Evolutionary conservation across 2,888 invertebrate species (phyloP), one percentile per base, ranked within the genome.

Genomic region (Sphinx pinastri): DNA sequence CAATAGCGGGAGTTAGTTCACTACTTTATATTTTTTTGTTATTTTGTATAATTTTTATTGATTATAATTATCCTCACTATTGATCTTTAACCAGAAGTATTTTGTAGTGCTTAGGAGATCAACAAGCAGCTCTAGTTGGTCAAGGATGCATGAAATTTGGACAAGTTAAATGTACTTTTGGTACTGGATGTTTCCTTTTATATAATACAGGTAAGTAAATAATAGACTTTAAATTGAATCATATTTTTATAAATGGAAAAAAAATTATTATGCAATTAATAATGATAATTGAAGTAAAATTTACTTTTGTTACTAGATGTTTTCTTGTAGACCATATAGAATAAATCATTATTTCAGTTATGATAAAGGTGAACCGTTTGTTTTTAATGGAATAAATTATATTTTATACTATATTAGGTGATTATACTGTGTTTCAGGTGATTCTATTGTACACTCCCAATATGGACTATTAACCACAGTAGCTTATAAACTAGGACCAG

Each of bases 121-220:
- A 99, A 91, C 98, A 98, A 87, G 97, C 98, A 60, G 98, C 99
- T 5, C 89, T 99, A 68, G 96, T 99, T 25, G 99, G 99, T 1
- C 99, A 99, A 89, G 95, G 97, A 82, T 99, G 99, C 81, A 95
- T 98, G 83, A 96, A 96, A 80, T 96, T 96, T 80, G 99, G 99
- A 6, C 97, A 98, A 93, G 98, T 98, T 14, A 98, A 99, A 88
- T 98, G 98, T 88, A 99, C 99, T 71, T 99, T 97, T 87, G 98
- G 99, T 66, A 99, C 99, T 69, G 99, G 99, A 69, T 98, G 99
- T 83, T 99, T 99, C 88, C 95, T 99, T 72, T 94, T 99, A 49
- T 98, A 98, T 82, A 99, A 99, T 89, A 99, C 99, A 71, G 99
- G 99, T 82, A 25, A 47, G 63, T 25, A 25, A 25, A 25, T 25